phyloP scores from a whole-genome alignment of 2,113 vertebrate species.

The Nothocercus julius region DNA sequence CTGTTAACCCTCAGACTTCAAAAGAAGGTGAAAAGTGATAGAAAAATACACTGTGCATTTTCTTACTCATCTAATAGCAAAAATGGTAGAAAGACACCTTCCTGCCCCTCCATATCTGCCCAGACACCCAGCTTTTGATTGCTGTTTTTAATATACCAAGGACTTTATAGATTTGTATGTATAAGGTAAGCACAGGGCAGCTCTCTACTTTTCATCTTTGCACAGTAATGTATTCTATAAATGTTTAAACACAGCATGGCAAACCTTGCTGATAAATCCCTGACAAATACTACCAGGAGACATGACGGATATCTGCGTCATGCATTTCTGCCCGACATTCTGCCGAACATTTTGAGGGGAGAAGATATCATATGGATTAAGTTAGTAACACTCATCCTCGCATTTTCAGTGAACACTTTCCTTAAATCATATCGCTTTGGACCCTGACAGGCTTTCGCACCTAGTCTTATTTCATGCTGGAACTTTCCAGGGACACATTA shows the following conservation, averaged over 20 bases:
- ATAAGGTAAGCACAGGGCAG: neutral
- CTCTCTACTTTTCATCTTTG: constrained; percentile 68
- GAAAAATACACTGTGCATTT: neutral
- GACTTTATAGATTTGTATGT: neutral
- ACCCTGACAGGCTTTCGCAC: constrained; percentile 81
- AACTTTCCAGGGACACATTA: constrained; percentile 83
- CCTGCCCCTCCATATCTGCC: neutral
- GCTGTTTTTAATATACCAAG: neutral
- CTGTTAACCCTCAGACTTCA: neutral
- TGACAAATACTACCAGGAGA: constrained; percentile 79
- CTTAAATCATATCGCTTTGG: constrained; percentile 79
- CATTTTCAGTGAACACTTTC: constrained; percentile 71
- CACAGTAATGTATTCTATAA: constrained; percentile 75
- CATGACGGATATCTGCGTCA: constrained; percentile 79
- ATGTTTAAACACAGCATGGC: constrained; percentile 72
- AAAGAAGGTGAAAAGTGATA: neutral
- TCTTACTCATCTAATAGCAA: neutral
- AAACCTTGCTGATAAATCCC: constrained; percentile 73
- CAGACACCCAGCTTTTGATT: neutral
- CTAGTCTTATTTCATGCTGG: constrained; percentile 82
- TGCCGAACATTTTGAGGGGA: constrained; percentile 66
- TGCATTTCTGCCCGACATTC: constrained; percentile 55
- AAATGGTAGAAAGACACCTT: neutral
- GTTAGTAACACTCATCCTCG: constrained; percentile 85
- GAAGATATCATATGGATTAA: constrained; percentile 85